Conservation (phyloP, 2,113 vertebrate species). For the Desmodus rotundus region DNA sequence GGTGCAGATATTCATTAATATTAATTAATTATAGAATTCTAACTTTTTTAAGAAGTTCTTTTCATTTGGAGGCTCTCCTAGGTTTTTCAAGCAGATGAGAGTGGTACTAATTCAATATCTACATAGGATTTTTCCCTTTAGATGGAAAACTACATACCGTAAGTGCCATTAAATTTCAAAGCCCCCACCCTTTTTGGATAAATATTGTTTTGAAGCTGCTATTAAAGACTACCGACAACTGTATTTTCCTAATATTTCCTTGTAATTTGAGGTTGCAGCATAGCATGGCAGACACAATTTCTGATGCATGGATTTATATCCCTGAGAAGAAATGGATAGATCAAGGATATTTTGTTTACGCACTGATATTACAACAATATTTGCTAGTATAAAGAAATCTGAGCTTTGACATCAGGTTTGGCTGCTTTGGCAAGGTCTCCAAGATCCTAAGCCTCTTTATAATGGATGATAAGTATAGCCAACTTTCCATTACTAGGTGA, state of each 20-base stretch:
- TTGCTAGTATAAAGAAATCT: conserved; percentile 9
- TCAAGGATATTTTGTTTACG: not conserved
- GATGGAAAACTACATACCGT: not conserved
- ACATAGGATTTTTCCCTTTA: not conserved
- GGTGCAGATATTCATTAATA: not conserved
- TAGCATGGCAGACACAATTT: not conserved
- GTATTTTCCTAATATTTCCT: not conserved
- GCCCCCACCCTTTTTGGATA: not conserved
- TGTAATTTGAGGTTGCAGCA: conserved; percentile 38
- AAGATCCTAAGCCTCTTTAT: not conserved
- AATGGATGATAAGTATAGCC: not conserved
- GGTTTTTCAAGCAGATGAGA: conserved; percentile 11
- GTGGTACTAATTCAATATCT: not conserved
- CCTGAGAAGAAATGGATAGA: not conserved
- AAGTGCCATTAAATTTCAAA: conserved; percentile 4
- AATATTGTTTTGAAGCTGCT: not conserved
- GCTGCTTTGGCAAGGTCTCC: not conserved
- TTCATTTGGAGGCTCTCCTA: not conserved
- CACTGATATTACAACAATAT: not conserved
- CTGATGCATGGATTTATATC: conserved; percentile 3
- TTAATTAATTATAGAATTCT: conserved; percentile 17
- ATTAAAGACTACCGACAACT: not conserved
- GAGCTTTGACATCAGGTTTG: not conserved
- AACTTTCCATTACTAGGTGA: conserved; percentile 3
- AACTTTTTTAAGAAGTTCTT: not conserved